A percentile compares a stretch with the other conserved stretches of the same genome.
These are phyloP conservation scores for Poeciliopsis retropinna DNA, from an alignment of 2,113 vertebrate genomes.

Conservation along the genomic window DNA sequence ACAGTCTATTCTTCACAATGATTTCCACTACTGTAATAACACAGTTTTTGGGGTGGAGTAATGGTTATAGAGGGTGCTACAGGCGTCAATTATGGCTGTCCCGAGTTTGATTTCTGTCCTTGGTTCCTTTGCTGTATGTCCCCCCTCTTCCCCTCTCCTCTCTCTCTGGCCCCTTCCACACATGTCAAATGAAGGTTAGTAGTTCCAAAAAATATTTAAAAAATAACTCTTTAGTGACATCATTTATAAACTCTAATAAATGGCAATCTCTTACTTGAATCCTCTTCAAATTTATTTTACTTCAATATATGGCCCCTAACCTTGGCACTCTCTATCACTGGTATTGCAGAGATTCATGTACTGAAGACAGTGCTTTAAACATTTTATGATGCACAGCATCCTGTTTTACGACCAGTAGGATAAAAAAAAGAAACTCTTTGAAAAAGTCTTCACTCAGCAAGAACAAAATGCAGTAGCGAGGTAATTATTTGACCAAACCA, in stretches of 20 bases:
- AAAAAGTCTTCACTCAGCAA: constrained; percentile 73
- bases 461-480: constrained; percentile 58
- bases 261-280: constrained; percentile 3
- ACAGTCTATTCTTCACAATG: constrained; percentile 3
- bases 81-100: too few species aligned
- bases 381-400: constrained; percentile 62
- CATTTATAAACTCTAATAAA: too few species aligned
- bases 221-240: too few species aligned
- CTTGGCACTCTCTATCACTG: constrained; percentile 39
- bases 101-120: too few species aligned
- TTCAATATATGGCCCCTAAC: constrained; percentile 36
- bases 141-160: too few species aligned
- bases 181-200: too few species aligned
- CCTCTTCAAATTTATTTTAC: constrained; percentile 49
- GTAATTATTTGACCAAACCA: constrained; percentile 75
- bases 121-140: too few species aligned
- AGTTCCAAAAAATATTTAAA: too few species aligned
- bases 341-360: constrained; percentile 59
- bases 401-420: constrained; percentile 63
- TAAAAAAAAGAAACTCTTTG: constrained; percentile 39
- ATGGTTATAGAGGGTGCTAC: too few species aligned
- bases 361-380: constrained; percentile 60
- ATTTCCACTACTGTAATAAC: constrained; percentile 23
- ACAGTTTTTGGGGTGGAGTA: neutral
- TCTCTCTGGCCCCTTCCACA: too few species aligned